Evolutionary conservation across 2,797 vertebrate species (phyloP), one percentile per base, ranked within the genome.

Genomic region (Pristis pectinata): DNA sequence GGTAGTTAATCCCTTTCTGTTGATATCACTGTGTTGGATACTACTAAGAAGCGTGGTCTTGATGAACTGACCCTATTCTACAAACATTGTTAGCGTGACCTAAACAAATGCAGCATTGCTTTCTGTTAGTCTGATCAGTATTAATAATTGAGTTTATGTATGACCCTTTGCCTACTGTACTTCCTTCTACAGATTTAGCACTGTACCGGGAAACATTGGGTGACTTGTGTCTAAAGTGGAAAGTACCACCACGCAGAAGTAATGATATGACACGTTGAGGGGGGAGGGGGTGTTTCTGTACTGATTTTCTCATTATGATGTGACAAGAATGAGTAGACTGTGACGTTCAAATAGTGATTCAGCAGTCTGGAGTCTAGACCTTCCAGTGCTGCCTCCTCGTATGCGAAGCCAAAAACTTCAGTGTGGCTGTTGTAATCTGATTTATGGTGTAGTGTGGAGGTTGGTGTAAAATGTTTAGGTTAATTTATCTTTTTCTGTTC

Each of bases 241-340:
- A 94, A 94, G 70, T 94, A 94, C 92, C 92, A 94, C 70, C 72
- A 53, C 44, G 44, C 15, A 94, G 13, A 53, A 76, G 70, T 94
- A 19, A 27, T 76, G 70, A 74, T 76, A 94, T 94, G 92, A 94
- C 72, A 37, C 22, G 15, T 17, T 64, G 19, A 9, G 19, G 4
- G 37, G 0, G 44, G 37, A 6, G 30, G 67, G 13, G 37, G 59
- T 72, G 91, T 93, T 72, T 93, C 67, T 94, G 67, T 94, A 53
- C 92, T 53, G 13, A 72, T 94, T 56, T 76, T 94, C 70, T 94
- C 70, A 74, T 53, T 74, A 74, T 94, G 49, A n/a, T 94, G 44
- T 94, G 92, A 76, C 13, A 49, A 76, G 70, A 94, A 94, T 76
- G 67, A 53, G 92, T 94, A 56, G 92, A 44, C 13, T 76, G 49